phyloP scores from a whole-genome alignment of 2,113 vertebrate species.

The Dendrocopos noguchii region DNA sequence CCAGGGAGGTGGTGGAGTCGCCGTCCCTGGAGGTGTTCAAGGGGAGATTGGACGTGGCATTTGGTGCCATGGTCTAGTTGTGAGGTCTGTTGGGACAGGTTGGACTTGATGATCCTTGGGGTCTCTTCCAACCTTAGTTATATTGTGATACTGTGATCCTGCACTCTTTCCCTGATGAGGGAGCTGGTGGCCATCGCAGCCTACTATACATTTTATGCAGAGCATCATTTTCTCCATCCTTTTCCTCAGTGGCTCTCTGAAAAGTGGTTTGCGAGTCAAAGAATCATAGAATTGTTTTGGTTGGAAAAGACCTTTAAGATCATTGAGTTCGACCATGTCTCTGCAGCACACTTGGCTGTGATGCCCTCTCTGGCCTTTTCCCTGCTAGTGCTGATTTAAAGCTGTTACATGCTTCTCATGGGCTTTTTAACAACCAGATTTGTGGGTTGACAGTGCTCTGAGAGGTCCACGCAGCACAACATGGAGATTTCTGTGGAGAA shows the following conservation, averaged over 20 bases:
- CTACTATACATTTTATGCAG: not conserved
- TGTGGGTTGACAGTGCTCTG: not conserved
- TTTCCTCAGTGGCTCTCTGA: not conserved
- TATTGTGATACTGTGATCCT: too few species aligned
- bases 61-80: too few species aligned
- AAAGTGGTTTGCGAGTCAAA: not conserved
- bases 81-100: too few species aligned
- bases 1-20: too few species aligned
- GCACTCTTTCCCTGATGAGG: not conserved
- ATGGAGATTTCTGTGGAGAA: not conserved
- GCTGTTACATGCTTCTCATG: rapidly evolving
- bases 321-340: not conserved
- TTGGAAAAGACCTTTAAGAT: too few species aligned
- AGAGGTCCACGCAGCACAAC: not conserved
- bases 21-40: too few species aligned
- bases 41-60: too few species aligned
- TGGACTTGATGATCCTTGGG: too few species aligned
- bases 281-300: too few species aligned
- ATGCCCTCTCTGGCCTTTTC: not conserved
- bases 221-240: not conserved
- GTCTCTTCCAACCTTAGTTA: too few species aligned
- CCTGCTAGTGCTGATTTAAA: not conserved
- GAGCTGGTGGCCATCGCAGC: not conserved
- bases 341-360: rapidly evolving
- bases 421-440: not conserved